Conservation (phyloP, 1,140 invertebrate genomes). For the Penaeus chinensis region DNA sequence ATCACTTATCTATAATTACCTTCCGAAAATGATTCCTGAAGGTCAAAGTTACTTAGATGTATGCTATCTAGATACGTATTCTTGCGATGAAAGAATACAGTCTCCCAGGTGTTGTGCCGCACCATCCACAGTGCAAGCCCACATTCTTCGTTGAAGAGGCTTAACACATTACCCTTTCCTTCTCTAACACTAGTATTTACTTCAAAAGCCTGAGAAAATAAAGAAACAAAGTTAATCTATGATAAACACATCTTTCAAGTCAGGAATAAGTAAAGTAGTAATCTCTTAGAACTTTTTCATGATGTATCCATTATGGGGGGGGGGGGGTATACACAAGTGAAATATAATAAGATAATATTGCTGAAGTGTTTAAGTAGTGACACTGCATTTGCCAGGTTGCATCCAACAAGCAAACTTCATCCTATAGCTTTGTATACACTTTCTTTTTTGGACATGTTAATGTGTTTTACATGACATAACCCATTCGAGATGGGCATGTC, state of each 20-base stretch:
- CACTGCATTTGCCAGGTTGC: no score
- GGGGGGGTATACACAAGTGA: no score
- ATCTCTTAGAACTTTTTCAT: no score
- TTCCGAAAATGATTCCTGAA: slow-evolving; percentile 58
- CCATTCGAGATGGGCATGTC: no score
- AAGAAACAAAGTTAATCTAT: background rate
- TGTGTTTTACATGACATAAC: no score
- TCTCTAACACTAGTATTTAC: slow-evolving; percentile 30
- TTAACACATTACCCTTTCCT: slow-evolving; percentile 50
- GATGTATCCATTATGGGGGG: no score
- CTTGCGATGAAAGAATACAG: slow-evolving; percentile 61
- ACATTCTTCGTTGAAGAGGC: slow-evolving; percentile 57
- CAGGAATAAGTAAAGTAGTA: no score
- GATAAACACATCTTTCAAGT: background rate
- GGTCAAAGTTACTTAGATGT: slow-evolving; percentile 54
- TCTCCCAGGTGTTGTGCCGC: slow-evolving; percentile 60
- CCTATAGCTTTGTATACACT: no score
- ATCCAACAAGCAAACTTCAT: no score
- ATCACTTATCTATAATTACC: background rate
- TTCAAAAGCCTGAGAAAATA: slow-evolving; percentile 53
- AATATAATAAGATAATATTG: no score
- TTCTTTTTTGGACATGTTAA: no score
- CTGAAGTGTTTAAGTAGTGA: no score
- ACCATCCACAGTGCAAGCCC: slow-evolving; percentile 62
- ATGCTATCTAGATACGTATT: slow-evolving; percentile 49